Evolutionary conservation across 2,888 invertebrate genomes (phyloP), one percentile per base, ranked within the genome.

Genomic region (Drosophila nigritarsus): DNA sequence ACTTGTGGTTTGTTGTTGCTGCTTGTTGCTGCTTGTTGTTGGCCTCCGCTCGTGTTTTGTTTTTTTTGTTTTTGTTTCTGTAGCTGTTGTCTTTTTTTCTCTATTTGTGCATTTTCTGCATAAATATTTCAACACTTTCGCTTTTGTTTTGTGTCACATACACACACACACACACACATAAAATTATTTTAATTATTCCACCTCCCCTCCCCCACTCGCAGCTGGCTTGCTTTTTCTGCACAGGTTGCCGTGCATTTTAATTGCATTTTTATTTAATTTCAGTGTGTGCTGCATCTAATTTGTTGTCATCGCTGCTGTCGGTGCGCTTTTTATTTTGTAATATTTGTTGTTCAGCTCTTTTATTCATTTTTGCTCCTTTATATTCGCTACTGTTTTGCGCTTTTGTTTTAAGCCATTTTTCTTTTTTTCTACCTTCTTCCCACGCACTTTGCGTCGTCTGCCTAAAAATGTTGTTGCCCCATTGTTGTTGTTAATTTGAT

Each of bases 51-150:
- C 51, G 50, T n/a, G 20, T 42, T 56, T 51, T 45, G 27, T 50
- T 56, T 51, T 38, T 32, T 60, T 30, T n/a, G 7, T 27, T 42
- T 55, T 48, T 38, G 30, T 51, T 51, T 32, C 20, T 32, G 30
- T 62, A 58, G 50, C 30, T 49, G 15, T 54, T 50, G 54, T 11
- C 51, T 42, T 50, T 45, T 61, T 61, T 54, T 64, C 48, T 60
- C 75, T 72, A 62, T 80, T 77, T 89, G 86, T 89, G 87, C 80
- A 85, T 87, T 88, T 85, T 83, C 82, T 90, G 90, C 86, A 90
- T 86, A 90, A 83, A 89, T 82, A 88, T 88, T 88, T 88, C 91
- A 88, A 90, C 88, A 88, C 88, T 88, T 88, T 88, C 88, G 88
- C 88, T 88, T 88, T 88, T 90, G 88, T 90, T 90, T 90, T 78